These are phyloP conservation scores for Melipona beecheii DNA, from an alignment of 2,888 invertebrate species.

Conservation along the genomic window DNA sequence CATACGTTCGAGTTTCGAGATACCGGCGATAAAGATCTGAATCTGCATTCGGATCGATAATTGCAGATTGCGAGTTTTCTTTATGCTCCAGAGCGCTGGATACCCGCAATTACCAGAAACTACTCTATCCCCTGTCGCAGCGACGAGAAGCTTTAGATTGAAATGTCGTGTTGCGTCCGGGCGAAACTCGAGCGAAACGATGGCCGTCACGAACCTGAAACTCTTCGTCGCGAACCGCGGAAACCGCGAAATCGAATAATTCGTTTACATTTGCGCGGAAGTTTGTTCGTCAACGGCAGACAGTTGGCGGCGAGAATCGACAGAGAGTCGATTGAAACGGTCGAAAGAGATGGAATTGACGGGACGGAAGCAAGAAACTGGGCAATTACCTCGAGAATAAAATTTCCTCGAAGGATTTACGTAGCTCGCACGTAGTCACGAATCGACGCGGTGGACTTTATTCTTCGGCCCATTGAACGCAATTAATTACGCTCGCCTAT, in stretches of 20 bases:
- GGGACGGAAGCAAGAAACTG: not conserved
- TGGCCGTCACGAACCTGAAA: slow-evolving; percentile 29
- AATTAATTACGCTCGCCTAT: slow-evolving; percentile 47
- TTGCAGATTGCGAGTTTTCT: not conserved
- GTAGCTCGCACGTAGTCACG: not conserved
- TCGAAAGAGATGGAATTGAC: slow-evolving; percentile 13
- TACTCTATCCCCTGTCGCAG: not conserved
- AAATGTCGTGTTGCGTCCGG: slow-evolving; percentile 22
- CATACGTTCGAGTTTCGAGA: too few species aligned
- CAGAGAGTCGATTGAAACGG: not conserved
- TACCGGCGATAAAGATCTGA: too few species aligned
- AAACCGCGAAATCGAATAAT: slow-evolving; percentile 13
- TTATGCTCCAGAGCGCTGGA: slow-evolving; percentile 22
- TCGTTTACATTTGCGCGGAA: not conserved
- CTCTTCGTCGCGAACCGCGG: not conserved
- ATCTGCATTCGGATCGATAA: not conserved
- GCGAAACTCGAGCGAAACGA: slow-evolving; percentile 11
- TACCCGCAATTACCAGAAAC: slow-evolving; percentile 18
- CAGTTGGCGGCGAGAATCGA: not conserved
- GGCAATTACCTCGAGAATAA: slow-evolving; percentile 41
- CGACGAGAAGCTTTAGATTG: slow-evolving; percentile 31
- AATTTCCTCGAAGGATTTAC: not conserved
- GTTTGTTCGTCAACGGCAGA: not conserved
- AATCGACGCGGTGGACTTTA: slow-evolving; percentile 15
- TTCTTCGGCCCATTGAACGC: slow-evolving; percentile 57